Evolutionary conservation across 2,797 vertebrate species (phyloP), one percentile per base, ranked within the genome.

Genomic region (Geotria australis): DNA sequence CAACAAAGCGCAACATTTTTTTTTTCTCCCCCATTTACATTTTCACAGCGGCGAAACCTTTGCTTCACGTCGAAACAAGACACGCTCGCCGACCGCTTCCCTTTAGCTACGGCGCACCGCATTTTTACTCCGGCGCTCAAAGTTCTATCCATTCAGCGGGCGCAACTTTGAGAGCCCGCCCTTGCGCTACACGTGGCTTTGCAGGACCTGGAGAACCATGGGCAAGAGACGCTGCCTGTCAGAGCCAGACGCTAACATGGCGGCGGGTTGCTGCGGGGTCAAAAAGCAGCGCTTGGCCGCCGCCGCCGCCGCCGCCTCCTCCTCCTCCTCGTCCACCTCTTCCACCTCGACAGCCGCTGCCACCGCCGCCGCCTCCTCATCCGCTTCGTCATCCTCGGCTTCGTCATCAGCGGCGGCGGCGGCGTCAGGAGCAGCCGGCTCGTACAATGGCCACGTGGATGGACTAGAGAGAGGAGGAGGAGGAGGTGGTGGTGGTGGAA

Each of bases 231-330:
- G 51, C 51, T n/a, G n/a, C n/a, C n/a, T 24, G 9, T 24, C 24
- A 38, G 51, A 55, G 24, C 51, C 51, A n/a, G n/a, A 24, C 51
- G 51, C 79, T 83, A 95, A 95, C 84, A 95, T 95, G 86, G 86
- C 85, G 84, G 85, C 85, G 79, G 85, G 85, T 74, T 95, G 86
- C 82, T 91, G 86, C 77, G 85, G 86, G 83, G 86, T 94, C 83
- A 95, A 95, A 85, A 95, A 95, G 82, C 86, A 95, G 83, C 93
- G 91, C 76, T 83, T 95, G 78, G 93, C 86, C 79, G 84, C 84
- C 73, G 88, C 85, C 71, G 83, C 86, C 72, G 82, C 84, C 61
- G 80, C 84, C 65, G 81, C 81, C 78, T 79, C 83, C 70, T 78
- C 77, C 71, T 78, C 79, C 70, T 75, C 79, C 70, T 77, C 76